These are phyloP conservation scores for Amorpha juglandis DNA, from an alignment of 2,888 invertebrate genomes.

Conservation along the genomic window DNA sequence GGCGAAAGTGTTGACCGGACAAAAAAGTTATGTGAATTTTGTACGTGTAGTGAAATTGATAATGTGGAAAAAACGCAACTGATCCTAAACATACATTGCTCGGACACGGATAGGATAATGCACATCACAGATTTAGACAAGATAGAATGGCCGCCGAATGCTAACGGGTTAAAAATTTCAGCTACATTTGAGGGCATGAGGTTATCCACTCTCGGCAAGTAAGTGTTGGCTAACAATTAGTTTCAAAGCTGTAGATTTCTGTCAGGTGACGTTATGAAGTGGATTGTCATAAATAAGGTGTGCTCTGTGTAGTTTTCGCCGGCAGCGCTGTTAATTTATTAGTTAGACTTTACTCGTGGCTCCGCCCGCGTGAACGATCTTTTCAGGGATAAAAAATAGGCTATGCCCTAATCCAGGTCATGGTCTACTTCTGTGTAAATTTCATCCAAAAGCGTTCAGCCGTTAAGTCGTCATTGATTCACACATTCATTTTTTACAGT, in stretches of 20 bases:
- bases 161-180: slow-evolving; percentile 72
- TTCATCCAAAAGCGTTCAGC: too few species aligned
- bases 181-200: slow-evolving; percentile 74
- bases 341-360: too few species aligned
- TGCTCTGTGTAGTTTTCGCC: not conserved
- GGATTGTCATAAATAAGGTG: not conserved
- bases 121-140: slow-evolving; percentile 70
- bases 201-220: slow-evolving; percentile 74
- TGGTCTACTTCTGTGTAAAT: too few species aligned
- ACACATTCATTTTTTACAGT: too few species aligned
- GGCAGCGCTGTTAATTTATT: not conserved
- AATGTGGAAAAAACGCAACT: slow-evolving; percentile 69
- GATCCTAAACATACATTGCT: slow-evolving; percentile 76
- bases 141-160: slow-evolving; percentile 75
- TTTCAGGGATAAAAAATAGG: too few species aligned
- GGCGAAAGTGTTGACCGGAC: slow-evolving; percentile 34
- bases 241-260: not conserved
- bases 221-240: slow-evolving; percentile 44
- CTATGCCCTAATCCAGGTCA: too few species aligned
- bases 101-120: slow-evolving; percentile 55
- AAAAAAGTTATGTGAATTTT: slow-evolving; percentile 70
- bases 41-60: slow-evolving; percentile 78
- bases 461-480: too few species aligned
- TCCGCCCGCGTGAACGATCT: too few species aligned
- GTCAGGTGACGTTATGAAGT: not conserved